Evolutionary conservation across 1,140 invertebrate species (phyloP), one percentile per base, ranked within the genome.

Genomic region (Danaus plexippus): DNA sequence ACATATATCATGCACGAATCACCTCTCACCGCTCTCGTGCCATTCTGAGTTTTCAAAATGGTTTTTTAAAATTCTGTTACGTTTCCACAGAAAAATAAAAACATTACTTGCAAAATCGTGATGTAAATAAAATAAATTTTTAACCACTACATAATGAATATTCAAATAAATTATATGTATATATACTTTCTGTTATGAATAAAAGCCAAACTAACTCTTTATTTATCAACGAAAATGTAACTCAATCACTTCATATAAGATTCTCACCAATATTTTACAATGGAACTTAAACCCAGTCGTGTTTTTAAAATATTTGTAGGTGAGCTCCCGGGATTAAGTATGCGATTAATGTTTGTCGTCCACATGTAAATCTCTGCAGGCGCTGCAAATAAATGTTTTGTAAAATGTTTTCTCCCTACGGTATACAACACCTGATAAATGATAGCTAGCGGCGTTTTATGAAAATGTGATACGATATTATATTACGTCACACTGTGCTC

Each of bases 361-460:
- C 64, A 71, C 65, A 71, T 75, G 71, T 77, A 77, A 83, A 80
- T 82, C 75, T 75, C 57, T 66, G 61, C 66, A 63, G 61, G 69
- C 64, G 59, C 65, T 71, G 57, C 61, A 73, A 79, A 80, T 77
- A 77, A 84, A 79, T 76, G 69, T 73, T 76, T 75, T 77, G 69
- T 77, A 73, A 77, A 79, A 77, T 73, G 77, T 75, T 75, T 71
- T 66, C 69, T 71, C 74, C 62, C 74, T 53, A 61, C 60, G 71
- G 69, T 63, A 71, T 66, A 77, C 73, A 74, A 66, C 73, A 75
- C 62, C 77, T 78, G 77, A 80, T 81, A 81, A 84, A 84, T 78
- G 74, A 75, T 78, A 63, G 77, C 78, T 69, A 69, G 70, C 66
- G 73, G 73, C 71, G 70, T 67, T 80, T 75, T 80, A 77, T 75